Evolutionary conservation across 2,888 invertebrate species (phyloP).

Genomic region (Caenorhabditis sp.): DNA sequence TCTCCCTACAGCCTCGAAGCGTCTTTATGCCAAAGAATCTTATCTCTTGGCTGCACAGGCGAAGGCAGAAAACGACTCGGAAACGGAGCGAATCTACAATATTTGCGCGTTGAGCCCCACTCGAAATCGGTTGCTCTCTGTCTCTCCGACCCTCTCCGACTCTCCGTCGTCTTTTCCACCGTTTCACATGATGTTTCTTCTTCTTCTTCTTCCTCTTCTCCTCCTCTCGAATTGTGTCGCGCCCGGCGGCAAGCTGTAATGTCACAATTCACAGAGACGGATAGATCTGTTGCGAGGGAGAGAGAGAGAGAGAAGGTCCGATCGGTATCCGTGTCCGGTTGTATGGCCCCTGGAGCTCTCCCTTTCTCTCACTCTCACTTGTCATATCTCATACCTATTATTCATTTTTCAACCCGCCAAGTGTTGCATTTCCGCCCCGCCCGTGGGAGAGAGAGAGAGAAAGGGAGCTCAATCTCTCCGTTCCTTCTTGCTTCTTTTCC

Average conservation of each 20-base stretch:
- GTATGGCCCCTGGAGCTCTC: not conserved
- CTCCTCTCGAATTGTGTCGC: constrained; percentile 16
- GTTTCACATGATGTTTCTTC: constrained; percentile 34
- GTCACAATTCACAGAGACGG: constrained; percentile 29
- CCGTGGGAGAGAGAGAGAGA: not conserved
- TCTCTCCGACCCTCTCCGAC: no score
- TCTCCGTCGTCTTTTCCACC: constrained; percentile 22
- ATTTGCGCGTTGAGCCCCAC: constrained; percentile 51
- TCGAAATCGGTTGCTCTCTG: constrained; percentile 21
- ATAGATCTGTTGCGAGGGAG: not conserved
- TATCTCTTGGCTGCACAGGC: not conserved
- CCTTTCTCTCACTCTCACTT: constrained; percentile 20
- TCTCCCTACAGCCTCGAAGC: constrained; percentile 3
- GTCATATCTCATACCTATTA: constrained; percentile 58
- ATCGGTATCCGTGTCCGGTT: no score
- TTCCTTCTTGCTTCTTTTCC: constrained; percentile 10
- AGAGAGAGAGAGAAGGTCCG: constrained; percentile 7
- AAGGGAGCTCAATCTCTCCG: constrained; percentile 2
- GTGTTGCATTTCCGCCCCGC: constrained; percentile 41
- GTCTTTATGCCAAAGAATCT: no score
- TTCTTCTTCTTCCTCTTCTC: constrained; percentile 10
- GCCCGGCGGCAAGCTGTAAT: constrained; percentile 31
- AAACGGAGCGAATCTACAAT: constrained; percentile 60
- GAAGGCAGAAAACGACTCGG: no score
- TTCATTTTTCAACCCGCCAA: constrained; percentile 47